These are phyloP conservation scores for Gambusia affinis DNA, from an alignment of 2,113 vertebrate genomes.

Conservation along the genomic window DNA sequence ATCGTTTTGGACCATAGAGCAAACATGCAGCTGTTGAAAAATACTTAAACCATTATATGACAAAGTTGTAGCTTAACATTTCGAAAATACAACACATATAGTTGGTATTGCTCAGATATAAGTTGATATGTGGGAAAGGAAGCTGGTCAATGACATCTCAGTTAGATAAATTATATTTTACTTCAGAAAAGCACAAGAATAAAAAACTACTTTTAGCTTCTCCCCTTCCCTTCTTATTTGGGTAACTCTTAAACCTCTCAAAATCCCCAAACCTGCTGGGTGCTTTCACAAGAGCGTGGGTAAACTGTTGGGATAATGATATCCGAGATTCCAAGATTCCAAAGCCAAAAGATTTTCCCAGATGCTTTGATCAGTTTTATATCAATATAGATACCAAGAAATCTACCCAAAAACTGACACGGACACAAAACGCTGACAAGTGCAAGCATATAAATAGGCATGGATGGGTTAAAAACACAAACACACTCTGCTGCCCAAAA, in stretches of 20 bases:
- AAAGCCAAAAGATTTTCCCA: neutral
- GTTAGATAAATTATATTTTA: too few relatives aligned
- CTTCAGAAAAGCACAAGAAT: too few relatives aligned
- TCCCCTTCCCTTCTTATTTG: too few relatives aligned
- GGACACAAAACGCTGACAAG: neutral
- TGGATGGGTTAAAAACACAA: constrained; percentile 6
- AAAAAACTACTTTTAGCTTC: too few relatives aligned
- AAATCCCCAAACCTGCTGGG: neutral
- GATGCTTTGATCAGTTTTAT: constrained; percentile 8
- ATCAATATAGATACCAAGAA: constrained; percentile 18
- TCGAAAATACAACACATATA: neutral
- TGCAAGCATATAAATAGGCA: neutral
- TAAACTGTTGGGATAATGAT: neutral
- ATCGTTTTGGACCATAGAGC: neutral
- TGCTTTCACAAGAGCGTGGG: neutral
- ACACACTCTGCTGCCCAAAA: constrained; percentile 44
- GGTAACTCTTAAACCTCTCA: neutral
- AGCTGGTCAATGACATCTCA: too few relatives aligned
- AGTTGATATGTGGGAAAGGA: neutral
- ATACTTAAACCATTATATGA: neutral
- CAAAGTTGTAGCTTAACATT: neutral
- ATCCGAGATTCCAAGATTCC: neutral
- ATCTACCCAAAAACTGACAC: constrained; percentile 12
- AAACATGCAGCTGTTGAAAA: neutral
- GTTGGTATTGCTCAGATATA: neutral